Evolutionary conservation across 1,140 invertebrate species (phyloP).

Genomic region (Drosophila equinoxialis): DNA sequence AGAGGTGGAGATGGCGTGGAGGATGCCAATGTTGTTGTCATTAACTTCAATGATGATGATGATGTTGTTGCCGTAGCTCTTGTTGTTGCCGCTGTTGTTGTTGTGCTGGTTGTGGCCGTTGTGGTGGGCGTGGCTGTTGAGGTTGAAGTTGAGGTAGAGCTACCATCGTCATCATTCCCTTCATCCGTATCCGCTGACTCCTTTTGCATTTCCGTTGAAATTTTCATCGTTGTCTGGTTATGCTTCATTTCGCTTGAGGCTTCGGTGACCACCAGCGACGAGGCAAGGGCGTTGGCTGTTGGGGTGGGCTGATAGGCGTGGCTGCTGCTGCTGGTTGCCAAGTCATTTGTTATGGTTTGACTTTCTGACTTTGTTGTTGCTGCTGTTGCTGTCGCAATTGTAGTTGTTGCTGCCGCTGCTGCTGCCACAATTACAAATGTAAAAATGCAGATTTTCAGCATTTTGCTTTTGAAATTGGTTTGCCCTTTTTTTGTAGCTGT

Average conservation of each 20-base stretch:
- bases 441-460: constrained; percentile 76
- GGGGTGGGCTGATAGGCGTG: constrained; percentile 25
- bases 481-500: neutral
- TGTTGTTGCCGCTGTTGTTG: constrained; percentile 22
- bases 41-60: constrained; percentile 35
- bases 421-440: constrained; percentile 68
- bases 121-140: constrained; percentile 75
- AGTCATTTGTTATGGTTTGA: constrained; percentile 60
- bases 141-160: constrained; percentile 33
- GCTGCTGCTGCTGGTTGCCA: constrained; percentile 35
- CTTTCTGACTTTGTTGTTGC: constrained; percentile 23
- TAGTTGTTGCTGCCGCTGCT: constrained; percentile 32
- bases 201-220: constrained; percentile 31
- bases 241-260: constrained; percentile 17
- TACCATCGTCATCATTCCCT: constrained; percentile 35
- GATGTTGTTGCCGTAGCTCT: constrained; percentile 16
- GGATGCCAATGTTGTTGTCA: constrained; percentile 47
- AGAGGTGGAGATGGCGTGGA: constrained; percentile 22
- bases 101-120: constrained; percentile 66
- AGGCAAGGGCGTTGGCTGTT: neutral
- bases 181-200: constrained; percentile 9
- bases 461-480: constrained; percentile 41
- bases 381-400: constrained; percentile 19
- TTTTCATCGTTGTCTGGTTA: constrained; percentile 42
- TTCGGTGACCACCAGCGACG: constrained; percentile 28